A percentile compares a stretch with the other conserved stretches of the same genome.
phyloP scores from a whole-genome alignment of 1,140 invertebrate genomes.

The silkworm (Bombyx mori) region DNA sequence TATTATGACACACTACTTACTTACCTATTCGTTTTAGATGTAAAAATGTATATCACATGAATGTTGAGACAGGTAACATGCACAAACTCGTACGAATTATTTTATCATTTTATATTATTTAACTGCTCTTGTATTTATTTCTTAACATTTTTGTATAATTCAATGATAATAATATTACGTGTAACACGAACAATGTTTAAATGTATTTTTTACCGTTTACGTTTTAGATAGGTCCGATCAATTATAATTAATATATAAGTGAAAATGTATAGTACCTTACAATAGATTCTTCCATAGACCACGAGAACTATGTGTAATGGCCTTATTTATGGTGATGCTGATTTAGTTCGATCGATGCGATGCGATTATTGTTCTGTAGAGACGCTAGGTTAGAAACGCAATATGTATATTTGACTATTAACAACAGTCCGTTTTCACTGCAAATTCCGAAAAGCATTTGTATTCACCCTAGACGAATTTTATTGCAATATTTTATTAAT shows the following conservation, averaged over 20 bases:
- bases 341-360: slow-evolving; percentile 13
- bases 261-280: slow-evolving; percentile 62
- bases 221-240: slow-evolving; percentile 67
- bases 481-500: too few species aligned
- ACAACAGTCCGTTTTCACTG: too few species aligned
- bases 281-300: slow-evolving; percentile 55
- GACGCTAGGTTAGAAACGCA: slow-evolving; percentile 48
- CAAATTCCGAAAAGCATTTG: too few species aligned
- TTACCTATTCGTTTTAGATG: slow-evolving; percentile 36
- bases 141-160: too few species aligned
- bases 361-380: slow-evolving; percentile 29
- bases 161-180: slow-evolving; percentile 11
- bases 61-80: slow-evolving; percentile 50
- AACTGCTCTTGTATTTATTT: background rate
- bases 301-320: slow-evolving; percentile 34
- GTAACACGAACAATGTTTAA: slow-evolving; percentile 47
- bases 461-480: too few species aligned
- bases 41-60: slow-evolving; percentile 49
- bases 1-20: slow-evolving; percentile 38
- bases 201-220: slow-evolving; percentile 40
- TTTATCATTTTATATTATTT: slow-evolving; percentile 38
- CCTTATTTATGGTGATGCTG: slow-evolving; percentile 42
- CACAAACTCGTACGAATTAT: slow-evolving; percentile 61
- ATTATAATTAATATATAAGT: slow-evolving; percentile 65
- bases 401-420: too few species aligned